Evolutionary conservation across 2,888 invertebrate genomes (phyloP).

Genomic region (Pristionchus mayeri): DNA sequence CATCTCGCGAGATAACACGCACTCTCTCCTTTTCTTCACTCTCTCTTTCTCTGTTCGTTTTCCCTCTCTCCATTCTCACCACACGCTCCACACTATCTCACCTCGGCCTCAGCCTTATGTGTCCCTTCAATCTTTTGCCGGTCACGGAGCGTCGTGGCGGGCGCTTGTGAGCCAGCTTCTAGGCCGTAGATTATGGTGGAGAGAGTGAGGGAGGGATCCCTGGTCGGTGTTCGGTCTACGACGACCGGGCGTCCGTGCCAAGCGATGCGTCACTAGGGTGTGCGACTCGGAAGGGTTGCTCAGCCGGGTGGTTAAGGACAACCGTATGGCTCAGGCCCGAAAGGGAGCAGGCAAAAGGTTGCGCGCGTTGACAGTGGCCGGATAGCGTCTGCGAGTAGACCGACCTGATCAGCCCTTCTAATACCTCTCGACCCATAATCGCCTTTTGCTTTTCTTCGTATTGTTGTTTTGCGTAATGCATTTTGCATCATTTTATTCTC

Average conservation of each 20-base stretch:
- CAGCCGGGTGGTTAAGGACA: constrained; percentile 69
- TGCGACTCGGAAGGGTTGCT: constrained; percentile 57
- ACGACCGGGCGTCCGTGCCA: too few species aligned
- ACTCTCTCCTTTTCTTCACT: neutral
- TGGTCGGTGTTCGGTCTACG: too few species aligned
- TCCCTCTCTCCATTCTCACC: neutral
- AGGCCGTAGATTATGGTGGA: constrained; percentile 64
- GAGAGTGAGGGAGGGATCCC: too few species aligned
- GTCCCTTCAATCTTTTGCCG: constrained; percentile 40
- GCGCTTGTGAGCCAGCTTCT: constrained; percentile 68
- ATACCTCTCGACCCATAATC: constrained; percentile 63
- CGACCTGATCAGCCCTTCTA: constrained; percentile 57
- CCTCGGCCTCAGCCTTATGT: neutral
- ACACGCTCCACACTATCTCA: neutral
- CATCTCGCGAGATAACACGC: neutral
- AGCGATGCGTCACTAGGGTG: constrained; percentile 68
- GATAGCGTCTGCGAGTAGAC: too few species aligned
- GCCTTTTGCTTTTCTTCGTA: constrained; percentile 52
- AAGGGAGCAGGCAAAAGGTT: too few species aligned
- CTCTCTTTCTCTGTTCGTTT: too few species aligned
- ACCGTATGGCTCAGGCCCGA: too few species aligned
- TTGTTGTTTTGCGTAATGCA: too few species aligned
- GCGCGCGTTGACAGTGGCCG: too few species aligned
- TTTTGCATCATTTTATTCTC: too few species aligned
- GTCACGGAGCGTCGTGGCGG: too few species aligned